Evolutionary conservation across 2,797 vertebrate genomes (phyloP), one percentile per base, ranked within the genome.

Genomic region (Eutrigla gurnardus): DNA sequence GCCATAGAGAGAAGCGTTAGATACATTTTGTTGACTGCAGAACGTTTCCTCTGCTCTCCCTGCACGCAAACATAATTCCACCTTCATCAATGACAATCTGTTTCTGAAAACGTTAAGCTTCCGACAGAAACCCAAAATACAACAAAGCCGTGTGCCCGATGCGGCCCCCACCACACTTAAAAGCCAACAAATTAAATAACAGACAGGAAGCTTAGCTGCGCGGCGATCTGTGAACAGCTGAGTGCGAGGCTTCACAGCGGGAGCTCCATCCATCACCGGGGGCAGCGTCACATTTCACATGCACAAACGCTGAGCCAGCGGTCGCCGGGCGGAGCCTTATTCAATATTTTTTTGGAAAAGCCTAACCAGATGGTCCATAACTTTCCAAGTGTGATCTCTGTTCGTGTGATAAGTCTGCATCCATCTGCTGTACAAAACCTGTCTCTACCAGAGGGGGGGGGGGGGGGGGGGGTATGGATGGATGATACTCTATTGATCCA

Each of bases 171-270:
- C 2, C 2, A 5, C 39, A 6, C 42, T 43, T 37, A 39, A 50
- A 60, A 60, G 62, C 58, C 62, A 62, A 71, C 66, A 65, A 61
- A 76, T 71, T 57, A 60, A 80, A 58, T 67, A 74, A 77, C 65
- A 77, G 70, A 67, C 79, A 77, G 69, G 49, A 82, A 64, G 80
- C 67, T 71, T 69, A 74, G 53, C 59, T 35, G 58, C 35, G 79
- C 66, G 18, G 53, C 43, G 54, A 74, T 65, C 73, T 73, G 69
- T 69, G 54, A 77, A 71, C 65, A 58, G 59, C 53, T 33, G 25
- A 62, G 73, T 43, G 61, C 43, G 39, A 32, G 3, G 43, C 62
- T 67, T 65, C 6, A 55, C 65, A 37, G 55, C 14, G 36, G 36
- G 72, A 66, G 60, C 12, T 50, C 53, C 73, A 66, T 76, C 62